Percentiles rank a stretch among this genome's conserved stretches.
Evolutionary conservation across 2,797 vertebrate species (phyloP).

Genomic region (Lepus oiostolus): DNA sequence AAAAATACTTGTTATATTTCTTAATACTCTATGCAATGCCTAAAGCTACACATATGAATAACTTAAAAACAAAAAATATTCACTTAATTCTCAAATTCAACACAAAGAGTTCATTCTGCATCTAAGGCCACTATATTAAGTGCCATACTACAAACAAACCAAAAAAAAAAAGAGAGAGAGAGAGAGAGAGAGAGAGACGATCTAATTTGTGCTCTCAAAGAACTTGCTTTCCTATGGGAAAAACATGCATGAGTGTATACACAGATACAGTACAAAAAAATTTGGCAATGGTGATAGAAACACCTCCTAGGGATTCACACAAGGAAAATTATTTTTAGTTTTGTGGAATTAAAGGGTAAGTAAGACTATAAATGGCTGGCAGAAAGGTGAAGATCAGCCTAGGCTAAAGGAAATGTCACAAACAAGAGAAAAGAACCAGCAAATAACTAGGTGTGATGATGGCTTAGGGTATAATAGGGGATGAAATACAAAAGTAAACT

Average conservation of each 20-base stretch:
- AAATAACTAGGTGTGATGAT: neutral
- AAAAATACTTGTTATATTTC: neutral
- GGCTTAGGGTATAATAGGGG: neutral
- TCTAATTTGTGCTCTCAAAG: neutral
- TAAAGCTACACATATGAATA: neutral
- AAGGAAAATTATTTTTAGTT: neutral
- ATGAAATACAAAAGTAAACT: neutral
- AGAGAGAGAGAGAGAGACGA: neutral
- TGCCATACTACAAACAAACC: neutral
- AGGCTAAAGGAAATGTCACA: conserved; percentile 21
- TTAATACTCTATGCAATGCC: conserved; percentile 8
- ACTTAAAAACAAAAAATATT: neutral
- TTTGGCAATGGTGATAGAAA: neutral
- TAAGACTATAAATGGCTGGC: neutral
- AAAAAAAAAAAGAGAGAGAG: neutral
- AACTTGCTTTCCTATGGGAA: neutral
- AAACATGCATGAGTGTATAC: neutral
- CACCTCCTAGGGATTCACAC: neutral
- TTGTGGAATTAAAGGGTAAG: neutral
- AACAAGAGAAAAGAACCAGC: conserved; percentile 24
- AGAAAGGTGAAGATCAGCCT: neutral
- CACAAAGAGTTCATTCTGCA: neutral
- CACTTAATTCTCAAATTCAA: conserved; percentile 35
- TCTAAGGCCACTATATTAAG: neutral
- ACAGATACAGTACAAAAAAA: conserved; percentile 26